A percentile compares a stretch with the other conserved stretches of the same genome.
Evolutionary conservation across 1,140 invertebrate genomes (phyloP).

Genomic region (Bombus confusus): DNA sequence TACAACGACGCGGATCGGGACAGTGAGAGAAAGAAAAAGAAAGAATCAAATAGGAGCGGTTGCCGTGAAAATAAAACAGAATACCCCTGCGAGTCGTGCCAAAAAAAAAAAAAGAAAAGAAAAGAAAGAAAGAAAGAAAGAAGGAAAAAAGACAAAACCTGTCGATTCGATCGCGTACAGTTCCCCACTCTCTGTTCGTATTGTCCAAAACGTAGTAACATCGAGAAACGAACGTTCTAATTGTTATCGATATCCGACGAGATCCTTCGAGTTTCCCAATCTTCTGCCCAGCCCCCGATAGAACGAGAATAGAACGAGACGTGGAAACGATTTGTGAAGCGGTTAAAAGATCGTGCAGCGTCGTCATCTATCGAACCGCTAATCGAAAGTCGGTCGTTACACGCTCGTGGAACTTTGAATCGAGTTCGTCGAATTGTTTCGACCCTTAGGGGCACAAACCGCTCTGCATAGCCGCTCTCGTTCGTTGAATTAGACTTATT

Average conservation of each 20-base stretch:
- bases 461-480: background rate
- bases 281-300: background rate
- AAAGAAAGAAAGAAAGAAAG: too few species aligned
- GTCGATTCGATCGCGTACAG: background rate
- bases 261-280: background rate
- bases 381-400: conserved; percentile 10
- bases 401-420: conserved; percentile 14
- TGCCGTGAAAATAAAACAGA: background rate
- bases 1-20: too few species aligned
- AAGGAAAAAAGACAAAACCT: background rate
- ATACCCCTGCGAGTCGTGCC: too few species aligned
- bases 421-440: background rate
- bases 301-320: background rate
- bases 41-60: background rate
- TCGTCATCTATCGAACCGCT: background rate
- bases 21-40: background rate
- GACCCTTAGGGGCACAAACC: too few species aligned
- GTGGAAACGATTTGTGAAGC: background rate
- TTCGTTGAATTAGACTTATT: conserved; percentile 44
- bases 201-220: background rate
- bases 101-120: too few species aligned
- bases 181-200: background rate
- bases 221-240: background rate
- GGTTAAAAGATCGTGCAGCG: conserved; percentile 19
- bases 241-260: conserved; percentile 10